phyloP scores from a whole-genome alignment of 2,888 invertebrate genomes.

The Tenthredo livida region DNA sequence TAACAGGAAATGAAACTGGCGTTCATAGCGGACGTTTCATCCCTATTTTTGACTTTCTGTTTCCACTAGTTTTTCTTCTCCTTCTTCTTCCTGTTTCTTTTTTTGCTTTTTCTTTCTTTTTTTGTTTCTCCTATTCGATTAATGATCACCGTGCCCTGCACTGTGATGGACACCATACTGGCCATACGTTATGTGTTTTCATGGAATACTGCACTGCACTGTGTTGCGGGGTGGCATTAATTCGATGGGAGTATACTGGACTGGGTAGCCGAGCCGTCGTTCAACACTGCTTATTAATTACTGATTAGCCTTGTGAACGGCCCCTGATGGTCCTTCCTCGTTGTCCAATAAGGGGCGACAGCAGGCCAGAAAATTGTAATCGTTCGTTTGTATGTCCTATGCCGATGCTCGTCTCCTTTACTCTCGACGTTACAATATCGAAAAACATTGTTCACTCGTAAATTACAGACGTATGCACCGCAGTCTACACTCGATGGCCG shows the following conservation, averaged over 20 bases:
- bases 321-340: not conserved
- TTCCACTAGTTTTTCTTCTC: not conserved
- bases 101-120: no score
- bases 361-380: not conserved
- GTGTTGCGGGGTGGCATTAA: not conserved
- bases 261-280: not conserved
- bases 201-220: not conserved
- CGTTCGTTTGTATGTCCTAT: not conserved
- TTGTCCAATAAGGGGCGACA: not conserved
- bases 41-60: not conserved
- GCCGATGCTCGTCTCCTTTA: not conserved
- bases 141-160: not conserved
- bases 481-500: not conserved
- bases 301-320: constrained; percentile 34
- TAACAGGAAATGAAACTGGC: not conserved
- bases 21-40: not conserved
- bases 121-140: not conserved
- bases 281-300: constrained; percentile 46
- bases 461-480: not conserved
- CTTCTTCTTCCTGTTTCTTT: not conserved
- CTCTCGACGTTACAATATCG: not conserved
- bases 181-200: not conserved
- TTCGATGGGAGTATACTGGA: constrained; percentile 4
- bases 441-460: not conserved
- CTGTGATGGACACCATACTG: not conserved